A percentile compares a stretch with the other conserved stretches of the same genome.
Evolutionary conservation across 2,113 vertebrate species (phyloP).

Genomic region (Chionomys nivalis): DNA sequence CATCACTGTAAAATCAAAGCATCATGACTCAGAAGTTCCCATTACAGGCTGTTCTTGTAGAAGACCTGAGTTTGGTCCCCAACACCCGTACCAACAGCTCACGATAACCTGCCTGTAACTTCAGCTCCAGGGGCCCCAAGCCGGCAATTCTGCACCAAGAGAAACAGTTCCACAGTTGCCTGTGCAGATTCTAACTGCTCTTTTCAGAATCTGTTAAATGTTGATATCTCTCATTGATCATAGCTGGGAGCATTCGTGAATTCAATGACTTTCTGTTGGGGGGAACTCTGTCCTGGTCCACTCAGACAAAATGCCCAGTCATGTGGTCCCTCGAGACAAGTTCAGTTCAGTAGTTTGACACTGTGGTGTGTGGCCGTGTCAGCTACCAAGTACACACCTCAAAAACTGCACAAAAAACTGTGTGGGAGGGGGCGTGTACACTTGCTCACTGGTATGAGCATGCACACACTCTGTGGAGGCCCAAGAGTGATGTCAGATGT

Average conservation of each 20-base stretch:
- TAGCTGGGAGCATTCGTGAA: background rate
- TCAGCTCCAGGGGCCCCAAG: background rate
- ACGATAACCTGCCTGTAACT: background rate
- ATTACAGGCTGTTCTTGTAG: background rate
- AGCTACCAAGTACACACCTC: background rate
- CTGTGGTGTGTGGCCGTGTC: background rate
- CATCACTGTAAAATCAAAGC: background rate
- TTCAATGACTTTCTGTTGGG: background rate
- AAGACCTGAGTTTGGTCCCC: background rate
- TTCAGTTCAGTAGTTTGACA: background rate
- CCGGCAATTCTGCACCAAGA: background rate
- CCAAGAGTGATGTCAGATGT: background rate
- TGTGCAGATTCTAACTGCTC: background rate
- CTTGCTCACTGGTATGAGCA: background rate
- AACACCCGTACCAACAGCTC: no score
- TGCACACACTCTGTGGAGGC: background rate
- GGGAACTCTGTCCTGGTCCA: background rate
- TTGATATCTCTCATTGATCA: background rate
- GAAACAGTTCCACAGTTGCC: background rate
- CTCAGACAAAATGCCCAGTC: background rate
- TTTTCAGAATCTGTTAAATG: conserved; percentile 25
- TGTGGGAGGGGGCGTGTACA: no score
- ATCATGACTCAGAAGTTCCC: background rate
- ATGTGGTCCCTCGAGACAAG: background rate
- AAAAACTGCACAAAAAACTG: background rate